Conservation (phyloP, 1,140 invertebrate species). For the Riptortus pedestris region DNA sequence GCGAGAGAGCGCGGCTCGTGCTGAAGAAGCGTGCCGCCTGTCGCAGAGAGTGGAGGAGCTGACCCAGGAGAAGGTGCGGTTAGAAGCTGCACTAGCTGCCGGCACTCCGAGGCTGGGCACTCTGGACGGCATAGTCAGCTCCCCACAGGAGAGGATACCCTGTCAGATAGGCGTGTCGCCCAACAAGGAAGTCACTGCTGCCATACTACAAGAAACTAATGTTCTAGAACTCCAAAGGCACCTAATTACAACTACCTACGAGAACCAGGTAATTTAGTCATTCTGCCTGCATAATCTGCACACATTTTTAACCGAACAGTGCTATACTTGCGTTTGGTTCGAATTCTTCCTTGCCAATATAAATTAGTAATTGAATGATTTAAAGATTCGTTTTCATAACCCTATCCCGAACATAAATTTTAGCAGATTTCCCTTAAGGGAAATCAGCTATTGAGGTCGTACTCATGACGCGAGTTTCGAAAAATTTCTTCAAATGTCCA, state of each 20-base stretch:
- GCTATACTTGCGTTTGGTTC: not conserved
- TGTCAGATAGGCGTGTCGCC: constrained; percentile 32
- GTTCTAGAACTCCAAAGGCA: constrained; percentile 71
- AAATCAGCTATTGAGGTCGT: no score
- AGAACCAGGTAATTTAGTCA: constrained; percentile 66
- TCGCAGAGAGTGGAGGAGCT: constrained; percentile 48
- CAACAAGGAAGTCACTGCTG: constrained; percentile 55
- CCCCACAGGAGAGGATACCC: constrained; percentile 29
- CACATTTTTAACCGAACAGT: not conserved
- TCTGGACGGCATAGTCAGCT: constrained; percentile 34
- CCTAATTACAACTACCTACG: constrained; percentile 66
- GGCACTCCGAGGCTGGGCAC: constrained; percentile 26
- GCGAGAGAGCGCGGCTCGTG: constrained; percentile 52
- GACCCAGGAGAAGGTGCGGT: constrained; percentile 46
- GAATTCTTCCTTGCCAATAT: no score
- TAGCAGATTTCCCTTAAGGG: no score
- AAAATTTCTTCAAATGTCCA: no score
- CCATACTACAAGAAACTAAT: constrained; percentile 69
- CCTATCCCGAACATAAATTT: no score
- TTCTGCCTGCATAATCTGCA: no score
- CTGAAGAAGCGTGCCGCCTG: constrained; percentile 50
- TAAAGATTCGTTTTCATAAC: no score
- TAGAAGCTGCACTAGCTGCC: constrained; percentile 37
- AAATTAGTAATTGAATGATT: no score
- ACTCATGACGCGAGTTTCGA: no score